Evolutionary conservation across 2,888 invertebrate genomes (phyloP), one percentile per base, ranked within the genome.

Genomic region (Melipona bicolor): DNA sequence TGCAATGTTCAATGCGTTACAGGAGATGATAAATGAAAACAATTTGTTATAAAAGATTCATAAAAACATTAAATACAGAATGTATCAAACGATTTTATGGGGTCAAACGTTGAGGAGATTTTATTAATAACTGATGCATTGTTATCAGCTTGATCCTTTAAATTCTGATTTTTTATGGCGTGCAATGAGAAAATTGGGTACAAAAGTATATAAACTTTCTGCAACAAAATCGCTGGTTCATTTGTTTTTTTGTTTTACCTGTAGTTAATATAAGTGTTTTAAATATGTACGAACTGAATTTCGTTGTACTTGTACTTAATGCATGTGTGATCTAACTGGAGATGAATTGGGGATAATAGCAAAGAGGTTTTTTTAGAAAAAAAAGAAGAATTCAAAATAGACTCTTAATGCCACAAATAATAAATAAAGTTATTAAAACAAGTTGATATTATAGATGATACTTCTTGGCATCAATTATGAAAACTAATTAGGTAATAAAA

Each of bases 351-450:
- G 96, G 19, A 95, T 98, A 21, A 95, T 97, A 88, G 95, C 96
- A 6, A n/a, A 96, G 97, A 96, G 97, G 97, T 0, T 97, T 97
- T 93, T 98, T 98, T 90, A 97, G 97, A 95, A 96, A 96, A 24
- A 96, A 96, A 94, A 96, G 96, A 2, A 96, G 95, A 24, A 95
- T 98, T 71, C 95, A 96, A 84, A 96, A 95, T 92, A 87, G 92
- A 4, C 91, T 93, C 0, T 90, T 97, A 64, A 75, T 96, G 0
- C 89, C 94, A 4, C 95, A 95, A 74, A 95, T 97, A 1, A 95
- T 97, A 56, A 87, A 94, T 3, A 95, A 95, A 90, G 92, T 96
- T 0, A 95, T 95, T n/a, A 92, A 95, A n/a, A 15, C 95, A 96
- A 84, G 90, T 95, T 27, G 93, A 95, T 36, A 94, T 92, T 5